Evolutionary conservation across 1,140 invertebrate species (phyloP).

Genomic region (Bombyx mori): DNA sequence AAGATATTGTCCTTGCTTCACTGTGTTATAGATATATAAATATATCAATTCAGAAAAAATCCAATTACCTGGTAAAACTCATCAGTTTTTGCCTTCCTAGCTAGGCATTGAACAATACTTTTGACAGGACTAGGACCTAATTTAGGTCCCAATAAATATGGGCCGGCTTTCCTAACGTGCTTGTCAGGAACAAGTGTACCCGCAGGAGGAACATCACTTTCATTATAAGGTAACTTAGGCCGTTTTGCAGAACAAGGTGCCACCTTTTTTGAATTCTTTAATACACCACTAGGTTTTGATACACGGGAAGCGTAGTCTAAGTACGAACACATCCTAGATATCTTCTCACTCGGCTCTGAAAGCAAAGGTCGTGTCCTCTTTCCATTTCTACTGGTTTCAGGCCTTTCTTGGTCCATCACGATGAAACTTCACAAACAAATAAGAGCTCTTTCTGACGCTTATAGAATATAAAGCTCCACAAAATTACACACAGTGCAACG

Average conservation of each 20-base stretch:
- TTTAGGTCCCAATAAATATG: slow-evolving; percentile 80
- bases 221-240: slow-evolving; percentile 40
- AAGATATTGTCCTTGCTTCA: too few relatives aligned
- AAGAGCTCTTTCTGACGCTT: background rate
- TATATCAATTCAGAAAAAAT: background rate
- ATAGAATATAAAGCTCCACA: background rate
- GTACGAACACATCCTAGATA: slow-evolving; percentile 43
- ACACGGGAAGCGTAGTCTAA: slow-evolving; percentile 12
- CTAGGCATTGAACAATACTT: slow-evolving; percentile 85
- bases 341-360: slow-evolving; percentile 55
- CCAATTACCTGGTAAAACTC: slow-evolving; percentile 76
- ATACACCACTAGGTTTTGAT: slow-evolving; percentile 36
- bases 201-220: slow-evolving; percentile 46
- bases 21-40: too few relatives aligned
- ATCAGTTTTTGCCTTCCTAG: slow-evolving; percentile 80
- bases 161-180: slow-evolving; percentile 74
- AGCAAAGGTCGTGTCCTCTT: slow-evolving; percentile 63
- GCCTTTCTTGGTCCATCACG: slow-evolving; percentile 57
- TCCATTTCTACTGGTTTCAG: slow-evolving; percentile 50
- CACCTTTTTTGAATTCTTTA: slow-evolving; percentile 46
- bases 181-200: slow-evolving; percentile 64
- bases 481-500: too few relatives aligned
- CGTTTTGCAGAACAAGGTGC: slow-evolving; percentile 32
- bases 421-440: slow-evolving; percentile 10
- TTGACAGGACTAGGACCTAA: slow-evolving; percentile 83